Evolutionary conservation across 1,140 invertebrate species (phyloP).

Genomic region (Bathynomus jamesi): DNA sequence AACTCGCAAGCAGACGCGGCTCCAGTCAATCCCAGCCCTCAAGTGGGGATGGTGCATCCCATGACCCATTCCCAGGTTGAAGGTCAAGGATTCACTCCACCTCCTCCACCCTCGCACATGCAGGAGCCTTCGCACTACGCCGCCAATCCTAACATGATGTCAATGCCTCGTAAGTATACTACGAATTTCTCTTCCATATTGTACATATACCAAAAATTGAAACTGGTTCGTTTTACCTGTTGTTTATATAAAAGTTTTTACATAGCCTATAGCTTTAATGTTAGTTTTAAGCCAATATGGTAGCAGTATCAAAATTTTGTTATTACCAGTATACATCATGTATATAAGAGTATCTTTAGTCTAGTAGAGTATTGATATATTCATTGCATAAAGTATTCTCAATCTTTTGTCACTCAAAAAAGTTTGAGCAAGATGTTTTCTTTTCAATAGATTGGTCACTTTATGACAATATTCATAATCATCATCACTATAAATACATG

Average conservation of each 20-base stretch:
- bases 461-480: not conserved
- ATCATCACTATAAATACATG: not conserved
- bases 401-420: too few species aligned
- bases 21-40: conserved; percentile 12
- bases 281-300: not conserved
- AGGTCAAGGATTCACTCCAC: conserved; percentile 46
- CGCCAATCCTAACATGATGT: conserved; percentile 53
- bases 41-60: conserved; percentile 63
- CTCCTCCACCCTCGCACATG: conserved; percentile 39
- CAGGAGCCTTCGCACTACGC: conserved; percentile 43
- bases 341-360: not conserved
- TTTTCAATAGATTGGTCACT: not conserved
- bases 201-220: too few species aligned
- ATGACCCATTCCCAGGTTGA: conserved; percentile 49
- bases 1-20: conserved; percentile 1
- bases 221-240: too few species aligned
- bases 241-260: too few species aligned
- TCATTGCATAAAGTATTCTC: too few species aligned
- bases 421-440: too few species aligned
- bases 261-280: too few species aligned
- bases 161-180: conserved; percentile 70
- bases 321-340: conserved; percentile 17
- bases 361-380: too few species aligned
- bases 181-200: too few species aligned
- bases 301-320: not conserved